A percentile compares a stretch with the other conserved stretches of the same genome.
Conservation (phyloP, 2,888 invertebrate species). For the Teleogryllus oceanicus region DNA sequence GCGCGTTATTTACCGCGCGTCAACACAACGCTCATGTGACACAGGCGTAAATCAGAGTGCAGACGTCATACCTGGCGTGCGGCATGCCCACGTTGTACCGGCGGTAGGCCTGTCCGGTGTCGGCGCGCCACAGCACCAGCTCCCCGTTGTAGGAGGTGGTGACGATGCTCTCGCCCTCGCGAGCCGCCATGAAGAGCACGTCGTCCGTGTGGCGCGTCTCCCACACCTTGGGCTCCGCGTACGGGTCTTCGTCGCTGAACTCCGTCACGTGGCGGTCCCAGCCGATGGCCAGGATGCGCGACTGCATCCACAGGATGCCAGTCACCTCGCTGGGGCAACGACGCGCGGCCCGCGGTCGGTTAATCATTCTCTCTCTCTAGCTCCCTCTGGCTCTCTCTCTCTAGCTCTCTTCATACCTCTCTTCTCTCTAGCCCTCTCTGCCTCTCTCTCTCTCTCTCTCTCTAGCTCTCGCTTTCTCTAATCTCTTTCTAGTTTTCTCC, state of each 20-base stretch:
- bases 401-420: too few species aligned
- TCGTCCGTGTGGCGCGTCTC: conserved; percentile 68
- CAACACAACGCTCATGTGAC: too few species aligned
- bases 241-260: conserved; percentile 55
- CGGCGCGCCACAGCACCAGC: conserved; percentile 75
- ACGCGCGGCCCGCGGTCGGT: too few species aligned
- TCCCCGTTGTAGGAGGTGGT: conserved; percentile 77
- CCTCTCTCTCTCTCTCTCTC: too few species aligned
- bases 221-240: conserved; percentile 62
- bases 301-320: conserved; percentile 51
- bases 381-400: too few species aligned
- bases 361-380: too few species aligned
- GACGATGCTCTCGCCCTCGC: conserved; percentile 63
- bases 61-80: conserved; percentile 48
- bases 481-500: too few species aligned
- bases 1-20: too few species aligned
- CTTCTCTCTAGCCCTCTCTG: too few species aligned
- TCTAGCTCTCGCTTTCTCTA: too few species aligned
- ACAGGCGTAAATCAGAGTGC: too few species aligned
- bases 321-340: conserved; percentile 50
- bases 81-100: conserved; percentile 55
- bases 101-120: conserved; percentile 72
- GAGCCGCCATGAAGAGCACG: conserved; percentile 65
- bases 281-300: conserved; percentile 69
- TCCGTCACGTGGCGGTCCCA: conserved; percentile 74